Base-by-base conservation (phyloP, 1,140 invertebrate genomes). In the Lanistes nyassanus region DNA sequence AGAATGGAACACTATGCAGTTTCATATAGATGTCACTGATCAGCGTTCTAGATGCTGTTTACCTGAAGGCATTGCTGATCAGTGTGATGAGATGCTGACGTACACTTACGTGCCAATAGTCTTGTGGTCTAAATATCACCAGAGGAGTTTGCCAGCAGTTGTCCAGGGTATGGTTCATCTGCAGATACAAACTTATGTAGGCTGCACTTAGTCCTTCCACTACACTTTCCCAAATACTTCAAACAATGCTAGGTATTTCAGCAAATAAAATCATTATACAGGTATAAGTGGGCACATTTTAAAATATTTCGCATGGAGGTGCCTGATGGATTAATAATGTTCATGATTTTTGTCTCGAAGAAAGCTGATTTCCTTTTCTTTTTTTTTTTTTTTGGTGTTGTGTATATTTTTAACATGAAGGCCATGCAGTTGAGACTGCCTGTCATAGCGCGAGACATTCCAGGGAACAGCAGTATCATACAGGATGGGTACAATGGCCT, bases 391-490 rank as follows among this genome's bases (percentile, higher is more conserved):
- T 53, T 53, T 53, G 13, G 51, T 11, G 13, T 23, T n/a, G n/a
- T n/a, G n/a, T n/a, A n/a, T 58, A 21, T 67, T 37, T 67, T 0
- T 58, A 29, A 58, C 23, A 67, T 79, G 5, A 72, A 86, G 84
- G 83, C 84, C 0, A 83, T 85, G 82, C 69, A 81, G 34, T 55
- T 86, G 29, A 76, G 80, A 4, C 42, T 77, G 37, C 83, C 82
- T 21, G 84, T 85, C 0, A 69, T 86, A n/a, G 85, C 79, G 2
- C 67, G 83, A 29, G 66, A 84, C 58, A 84, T 82, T 42, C 76
- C 79, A 55, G 84, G 83, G 3, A 86, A 86, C 69, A 71, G 39
- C 16, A 72, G 66, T 37, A 73, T 86, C n/a, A 74, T 86, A 11
- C 34, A 75, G 47, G 73, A 86, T 75, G 65, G 72, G 5, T 21